Base-by-base conservation (phyloP, 2,888 invertebrate species). In the Formica aserva region DNA sequence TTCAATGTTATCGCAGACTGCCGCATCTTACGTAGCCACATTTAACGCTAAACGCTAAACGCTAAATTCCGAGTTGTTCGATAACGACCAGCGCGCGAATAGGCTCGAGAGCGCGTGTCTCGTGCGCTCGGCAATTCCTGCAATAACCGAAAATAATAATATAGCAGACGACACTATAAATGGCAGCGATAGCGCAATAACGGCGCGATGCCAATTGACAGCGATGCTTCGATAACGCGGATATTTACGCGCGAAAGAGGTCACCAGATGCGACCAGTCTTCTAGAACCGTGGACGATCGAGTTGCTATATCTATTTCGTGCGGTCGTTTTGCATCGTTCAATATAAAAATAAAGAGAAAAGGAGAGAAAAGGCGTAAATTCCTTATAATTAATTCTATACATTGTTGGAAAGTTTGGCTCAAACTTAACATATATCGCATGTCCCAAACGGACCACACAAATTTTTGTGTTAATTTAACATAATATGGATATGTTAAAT, bases 121-220 rank as follows among this genome's bases (percentile, higher is more conserved):
- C 75, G 65, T 75, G 67, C 35, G 72, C 72, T 62, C 45, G 60
- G 60, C 71, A 80, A 80, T 80, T 80, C 26, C 78, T 80, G 78
- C 78, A 80, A 72, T 80, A 80, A 80, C 78, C 78, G 72, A 80
- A 80, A 80, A 80, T 80, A 80, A 80, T 80, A 80, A 80, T 80
- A 72, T 45, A 8, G 72, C 26, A 48, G 72, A 62, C 72, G 72
- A 29, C 78, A 80, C 22, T 60, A 60, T 72, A 72, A 80, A 80
- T 80, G 78, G 45, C 45, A 48, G 60, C 55, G 72, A 72, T 62
- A 80, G 45, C 72, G 72, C 57, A 72, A 80, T 80, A 80, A 80
- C 45, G 72, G 60, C 72, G 57, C 69, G 71, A 69, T 78, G 69
- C 29, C 77, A 78, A 78, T 78, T 78, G 77, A 78, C 77, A 78